Percentiles rank a stretch among this genome's conserved stretches.
These are phyloP conservation scores for Mechanitis mazaeus DNA, from an alignment of 2,888 invertebrate genomes.

Conservation along the genomic window DNA sequence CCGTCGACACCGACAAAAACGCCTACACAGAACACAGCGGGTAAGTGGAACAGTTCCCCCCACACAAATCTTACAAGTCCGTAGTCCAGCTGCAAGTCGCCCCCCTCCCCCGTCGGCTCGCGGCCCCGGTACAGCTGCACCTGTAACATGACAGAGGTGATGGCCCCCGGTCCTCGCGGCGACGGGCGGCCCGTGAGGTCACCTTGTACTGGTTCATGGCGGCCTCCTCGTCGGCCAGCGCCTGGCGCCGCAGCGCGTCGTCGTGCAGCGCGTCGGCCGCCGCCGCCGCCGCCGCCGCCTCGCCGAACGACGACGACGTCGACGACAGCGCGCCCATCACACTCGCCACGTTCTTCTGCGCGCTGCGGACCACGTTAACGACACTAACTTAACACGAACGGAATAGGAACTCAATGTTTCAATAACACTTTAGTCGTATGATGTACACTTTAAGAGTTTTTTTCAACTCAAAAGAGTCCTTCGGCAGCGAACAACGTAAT, in stretches of 20 bases:
- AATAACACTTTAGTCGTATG: no score
- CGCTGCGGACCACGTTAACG: slow-evolving; percentile 62
- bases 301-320: slow-evolving; percentile 92
- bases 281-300: slow-evolving; percentile 85
- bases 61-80: slow-evolving; percentile 54
- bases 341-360: slow-evolving; percentile 92
- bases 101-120: slow-evolving; percentile 62
- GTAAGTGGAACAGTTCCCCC: no score
- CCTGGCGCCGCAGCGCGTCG: slow-evolving; percentile 89
- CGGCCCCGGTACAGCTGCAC: slow-evolving; percentile 68
- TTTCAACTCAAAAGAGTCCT: no score
- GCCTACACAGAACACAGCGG: no score
- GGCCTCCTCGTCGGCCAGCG: slow-evolving; percentile 96
- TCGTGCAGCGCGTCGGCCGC: slow-evolving; percentile 86
- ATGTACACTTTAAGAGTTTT: no score
- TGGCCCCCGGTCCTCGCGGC: no score
- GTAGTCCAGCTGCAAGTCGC: slow-evolving; percentile 50
- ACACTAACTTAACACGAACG: no score
- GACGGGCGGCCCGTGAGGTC: not conserved
- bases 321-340: slow-evolving; percentile 92
- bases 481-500: no score
- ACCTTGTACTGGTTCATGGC: slow-evolving; percentile 98
- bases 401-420: no score
- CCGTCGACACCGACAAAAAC: slow-evolving; percentile 1
- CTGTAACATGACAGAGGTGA: slow-evolving; percentile 36